Conservation (phyloP, 2,797 vertebrate species). For the Sylvilagus floridanus region DNA sequence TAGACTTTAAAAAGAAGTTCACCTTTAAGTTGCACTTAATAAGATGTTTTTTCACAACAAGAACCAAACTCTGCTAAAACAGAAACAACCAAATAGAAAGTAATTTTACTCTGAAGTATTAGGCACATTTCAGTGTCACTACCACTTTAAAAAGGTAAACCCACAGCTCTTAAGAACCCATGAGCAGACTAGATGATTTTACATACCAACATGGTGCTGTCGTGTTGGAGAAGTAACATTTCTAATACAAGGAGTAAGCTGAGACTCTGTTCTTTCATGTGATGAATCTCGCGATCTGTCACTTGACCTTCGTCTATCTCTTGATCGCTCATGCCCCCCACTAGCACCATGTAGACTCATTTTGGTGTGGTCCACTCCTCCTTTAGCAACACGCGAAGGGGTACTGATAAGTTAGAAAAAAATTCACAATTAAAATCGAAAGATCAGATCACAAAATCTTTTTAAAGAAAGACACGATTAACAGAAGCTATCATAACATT, state of each 20-base stretch:
- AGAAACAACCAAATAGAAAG: conserved; percentile 56
- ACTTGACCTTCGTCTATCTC: conserved; percentile 97
- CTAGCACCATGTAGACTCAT: conserved; percentile 98
- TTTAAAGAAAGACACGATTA: conserved; percentile 56
- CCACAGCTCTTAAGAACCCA: not conserved
- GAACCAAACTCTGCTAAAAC: conserved; percentile 63
- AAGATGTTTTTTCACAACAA: conserved; percentile 57
- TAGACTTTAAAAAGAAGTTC: conserved; percentile 3
- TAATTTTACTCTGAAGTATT: conserved; percentile 39
- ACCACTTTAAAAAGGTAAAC: conserved; percentile 41
- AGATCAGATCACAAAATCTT: conserved; percentile 25
- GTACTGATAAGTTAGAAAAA: conserved; percentile 88
- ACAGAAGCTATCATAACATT: conserved; percentile 40
- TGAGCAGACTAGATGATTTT: not conserved
- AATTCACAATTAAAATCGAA: conserved; percentile 63
- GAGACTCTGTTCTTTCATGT: conserved; percentile 96
- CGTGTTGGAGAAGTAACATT: conserved; percentile 98
- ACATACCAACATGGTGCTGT: conserved; percentile 95
- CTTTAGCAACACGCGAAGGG: conserved; percentile 90
- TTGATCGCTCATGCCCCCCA: conserved; percentile 95
- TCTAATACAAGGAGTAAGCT: conserved; percentile 98
- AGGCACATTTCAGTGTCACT: conserved; percentile 32
- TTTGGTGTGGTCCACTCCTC: conserved; percentile 91
- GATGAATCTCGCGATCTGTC: conserved; percentile 99
- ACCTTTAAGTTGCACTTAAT: conserved; percentile 44